Evolutionary conservation across 1,140 invertebrate genomes (phyloP).

Genomic region (Lepidurus apus): DNA sequence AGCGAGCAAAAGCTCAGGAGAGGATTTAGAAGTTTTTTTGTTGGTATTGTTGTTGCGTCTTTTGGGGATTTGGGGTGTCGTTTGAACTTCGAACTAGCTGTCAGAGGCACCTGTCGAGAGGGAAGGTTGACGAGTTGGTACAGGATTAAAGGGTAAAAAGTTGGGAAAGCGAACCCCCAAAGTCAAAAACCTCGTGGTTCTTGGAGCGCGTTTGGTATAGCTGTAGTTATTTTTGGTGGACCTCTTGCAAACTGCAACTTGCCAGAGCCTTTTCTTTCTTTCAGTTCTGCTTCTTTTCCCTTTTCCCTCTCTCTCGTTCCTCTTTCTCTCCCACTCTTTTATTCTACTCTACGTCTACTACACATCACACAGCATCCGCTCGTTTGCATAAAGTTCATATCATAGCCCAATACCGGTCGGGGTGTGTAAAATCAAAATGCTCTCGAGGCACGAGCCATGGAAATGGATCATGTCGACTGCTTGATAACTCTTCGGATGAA

Average conservation of each 20-base stretch:
- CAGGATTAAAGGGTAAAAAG: neutral
- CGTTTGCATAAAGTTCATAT: constrained; percentile 6
- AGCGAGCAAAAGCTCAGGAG: neutral
- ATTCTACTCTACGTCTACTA: neutral
- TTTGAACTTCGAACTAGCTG: neutral
- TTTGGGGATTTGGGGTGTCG: neutral
- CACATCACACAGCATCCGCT: neutral
- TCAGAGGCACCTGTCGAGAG: neutral
- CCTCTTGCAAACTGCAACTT: neutral
- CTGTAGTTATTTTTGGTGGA: constrained; percentile 6
- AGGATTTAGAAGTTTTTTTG: neutral
- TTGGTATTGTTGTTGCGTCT: neutral
- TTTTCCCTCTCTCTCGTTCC: neutral
- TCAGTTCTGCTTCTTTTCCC: neutral
- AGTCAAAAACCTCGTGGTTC: neutral
- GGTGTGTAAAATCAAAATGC: neutral
- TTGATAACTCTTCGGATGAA: no score
- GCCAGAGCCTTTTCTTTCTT: neutral
- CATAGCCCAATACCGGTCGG: neutral
- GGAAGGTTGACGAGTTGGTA: neutral
- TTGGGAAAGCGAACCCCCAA: neutral
- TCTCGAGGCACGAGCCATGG: neutral
- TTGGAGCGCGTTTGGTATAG: neutral
- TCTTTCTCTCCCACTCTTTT: neutral
- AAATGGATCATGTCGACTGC: neutral